These are phyloP conservation scores for Caenorhabditis sp. DNA, from an alignment of 2,888 invertebrate genomes.

Conservation along the genomic window DNA sequence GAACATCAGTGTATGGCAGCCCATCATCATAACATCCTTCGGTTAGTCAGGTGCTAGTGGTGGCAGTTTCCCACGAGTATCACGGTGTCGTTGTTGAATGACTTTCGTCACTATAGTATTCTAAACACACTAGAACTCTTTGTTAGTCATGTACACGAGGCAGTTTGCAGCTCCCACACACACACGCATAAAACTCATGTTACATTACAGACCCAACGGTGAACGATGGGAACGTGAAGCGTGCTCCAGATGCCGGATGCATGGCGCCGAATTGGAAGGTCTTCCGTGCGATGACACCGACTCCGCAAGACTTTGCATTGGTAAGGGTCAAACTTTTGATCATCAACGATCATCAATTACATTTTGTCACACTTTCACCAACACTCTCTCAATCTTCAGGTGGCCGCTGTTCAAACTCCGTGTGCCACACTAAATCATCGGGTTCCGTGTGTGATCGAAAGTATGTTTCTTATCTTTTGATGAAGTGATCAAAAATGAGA, in stretches of 20 bases:
- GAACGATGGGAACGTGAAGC: conserved; percentile 83
- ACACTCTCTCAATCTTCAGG: conserved; percentile 48
- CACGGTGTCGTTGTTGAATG: conserved; percentile 4
- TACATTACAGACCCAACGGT: conserved; percentile 79
- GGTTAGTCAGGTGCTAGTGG: conserved; percentile 66
- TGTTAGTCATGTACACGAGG: conserved; percentile 33
- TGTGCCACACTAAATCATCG: conserved; percentile 81
- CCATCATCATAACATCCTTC: conserved; percentile 82
- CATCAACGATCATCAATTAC: conserved; percentile 28
- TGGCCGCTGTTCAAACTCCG: conserved; percentile 82
- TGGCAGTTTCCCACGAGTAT: conserved; percentile 55
- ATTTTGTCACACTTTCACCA: background rate
- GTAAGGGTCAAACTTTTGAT: conserved; percentile 27
- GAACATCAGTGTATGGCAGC: conserved; percentile 81
- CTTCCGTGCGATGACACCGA: conserved; percentile 83
- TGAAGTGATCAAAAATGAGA: conserved; percentile 10
- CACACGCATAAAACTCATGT: conserved; percentile 10
- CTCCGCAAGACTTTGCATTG: conserved; percentile 80
- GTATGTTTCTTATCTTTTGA: conserved; percentile 67
- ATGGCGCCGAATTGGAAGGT: conserved; percentile 81
- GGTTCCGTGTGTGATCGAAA: conserved; percentile 82
- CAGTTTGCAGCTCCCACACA: conserved; percentile 7
- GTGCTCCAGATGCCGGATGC: conserved; percentile 81
- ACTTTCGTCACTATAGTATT: conserved; percentile 24
- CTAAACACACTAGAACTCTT: conserved; percentile 21